Percentiles rank a stretch among this genome's conserved stretches.
Evolutionary conservation across 2,797 vertebrate genomes (phyloP).

Genomic region (Parotocinclus haroldoi): DNA sequence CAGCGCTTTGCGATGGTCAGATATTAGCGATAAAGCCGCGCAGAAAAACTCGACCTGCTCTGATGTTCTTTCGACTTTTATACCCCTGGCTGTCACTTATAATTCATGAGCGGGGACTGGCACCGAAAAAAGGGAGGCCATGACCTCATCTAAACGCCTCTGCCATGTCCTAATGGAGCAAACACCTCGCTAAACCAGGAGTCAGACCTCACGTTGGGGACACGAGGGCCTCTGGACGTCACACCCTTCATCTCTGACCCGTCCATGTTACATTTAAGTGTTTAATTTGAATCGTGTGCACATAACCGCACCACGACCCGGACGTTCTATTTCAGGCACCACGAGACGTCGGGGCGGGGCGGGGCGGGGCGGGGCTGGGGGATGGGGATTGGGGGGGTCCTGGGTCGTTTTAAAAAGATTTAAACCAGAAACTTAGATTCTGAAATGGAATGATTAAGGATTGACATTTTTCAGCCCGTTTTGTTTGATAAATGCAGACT

Average conservation of each 20-base stretch:
- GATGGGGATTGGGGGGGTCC: too few relatives aligned
- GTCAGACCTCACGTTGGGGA: neutral
- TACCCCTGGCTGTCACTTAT: conserved; percentile 14
- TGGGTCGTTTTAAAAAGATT: too few relatives aligned
- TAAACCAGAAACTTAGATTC: too few relatives aligned
- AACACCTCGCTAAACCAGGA: conserved; percentile 6
- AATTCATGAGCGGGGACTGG: conserved; percentile 10
- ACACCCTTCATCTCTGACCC: conserved; percentile 17
- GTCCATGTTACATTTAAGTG: neutral
- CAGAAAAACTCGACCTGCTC: neutral
- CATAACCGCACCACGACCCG: neutral
- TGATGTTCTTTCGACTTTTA: conserved; percentile 23
- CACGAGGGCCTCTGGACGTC: neutral
- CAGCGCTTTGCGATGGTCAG: neutral
- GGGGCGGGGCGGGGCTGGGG: too few relatives aligned
- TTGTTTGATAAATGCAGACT: too few relatives aligned
- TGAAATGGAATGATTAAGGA: too few relatives aligned
- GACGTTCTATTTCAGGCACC: neutral
- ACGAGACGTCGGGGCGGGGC: neutral
- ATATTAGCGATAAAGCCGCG: neutral
- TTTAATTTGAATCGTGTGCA: conserved; percentile 26
- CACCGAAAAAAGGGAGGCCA: conserved; percentile 8
- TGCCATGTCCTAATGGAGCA: conserved; percentile 25
- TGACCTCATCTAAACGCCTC: conserved; percentile 19
- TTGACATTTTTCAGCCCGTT: too few relatives aligned